phyloP scores from a whole-genome alignment of 2,888 invertebrate genomes.

The Hoplodrina ambigua region DNA sequence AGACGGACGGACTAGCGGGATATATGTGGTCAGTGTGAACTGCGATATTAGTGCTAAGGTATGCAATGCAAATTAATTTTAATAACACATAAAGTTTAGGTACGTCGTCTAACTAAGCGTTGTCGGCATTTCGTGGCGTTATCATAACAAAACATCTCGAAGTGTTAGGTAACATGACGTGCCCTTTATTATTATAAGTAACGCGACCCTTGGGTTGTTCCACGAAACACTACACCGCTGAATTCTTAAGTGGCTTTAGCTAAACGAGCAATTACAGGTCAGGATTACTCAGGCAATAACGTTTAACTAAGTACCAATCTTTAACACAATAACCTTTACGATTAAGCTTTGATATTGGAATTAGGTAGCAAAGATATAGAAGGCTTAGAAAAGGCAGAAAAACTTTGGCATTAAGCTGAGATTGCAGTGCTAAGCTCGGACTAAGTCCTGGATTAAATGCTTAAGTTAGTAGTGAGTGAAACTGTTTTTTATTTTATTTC shows the following conservation, averaged over 20 bases:
- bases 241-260: constrained; percentile 74
- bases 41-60: constrained; percentile 18
- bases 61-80: constrained; percentile 43
- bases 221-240: constrained; percentile 74
- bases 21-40: constrained; percentile 37
- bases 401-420: constrained; percentile 34
- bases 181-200: constrained; percentile 67
- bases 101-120: constrained; percentile 20
- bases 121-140: constrained; percentile 28
- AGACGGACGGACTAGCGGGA: background rate
- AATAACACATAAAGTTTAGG: constrained; percentile 51
- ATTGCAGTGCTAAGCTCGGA: constrained; percentile 7
- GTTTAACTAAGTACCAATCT: constrained; percentile 31
- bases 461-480: background rate
- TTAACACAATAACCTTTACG: constrained; percentile 47
- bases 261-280: constrained; percentile 66
- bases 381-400: constrained; percentile 17
- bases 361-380: constrained; percentile 15
- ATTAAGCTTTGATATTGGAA: constrained; percentile 24
- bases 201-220: constrained; percentile 71
- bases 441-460: constrained; percentile 18
- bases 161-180: constrained; percentile 49
- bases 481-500: background rate
- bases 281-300: constrained; percentile 56
- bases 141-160: constrained; percentile 56